Base-by-base conservation (phyloP, 2,113 vertebrate genomes). In the Hippocampus comes region DNA sequence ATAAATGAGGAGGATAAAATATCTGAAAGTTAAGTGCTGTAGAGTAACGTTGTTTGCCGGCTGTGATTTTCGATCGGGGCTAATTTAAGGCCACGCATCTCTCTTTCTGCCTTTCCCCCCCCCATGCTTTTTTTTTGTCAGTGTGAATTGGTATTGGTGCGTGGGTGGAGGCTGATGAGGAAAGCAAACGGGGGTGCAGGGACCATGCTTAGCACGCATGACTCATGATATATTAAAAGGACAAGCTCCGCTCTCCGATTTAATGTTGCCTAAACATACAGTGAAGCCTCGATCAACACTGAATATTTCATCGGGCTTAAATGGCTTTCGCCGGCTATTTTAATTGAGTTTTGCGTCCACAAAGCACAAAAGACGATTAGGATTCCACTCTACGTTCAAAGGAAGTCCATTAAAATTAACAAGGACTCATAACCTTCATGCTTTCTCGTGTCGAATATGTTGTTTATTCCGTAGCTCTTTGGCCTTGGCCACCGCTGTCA, bases 401-500 rank as follows among this genome's bases (percentile, higher is more conserved):
- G 63, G 73, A 49, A 82, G 79, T 79, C 80, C 84, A 76, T 87
- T 78, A 85, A 86, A 87, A 80, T 83, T 86, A 88, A 88, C 84
- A 88, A 74, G 81, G 74, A 76, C 79, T 85, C 79, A 68, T 86
- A 88, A 89, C 87, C 80, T 84, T 83, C 78, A 69, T 68, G 75
- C 71, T 78, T 85, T 70, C 76, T 77, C 65, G 67, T 61, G 67
- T 46, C 67, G 60, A 69, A 70, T 67, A 60, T 73, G 67, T 75
- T 85, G 71, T 81, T 70, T 18, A 73, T 71, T 84, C 74, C 61
- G 70, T 68, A n/a, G 78, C 78, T 86, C 77, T 59, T 75, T 72
- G 77, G 84, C 78, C 79, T 71, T 46, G 66, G 76, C 73, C 76
- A 71, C 63, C 11, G 70, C 79, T 74, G 78, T 75, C 76, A 79